These are phyloP conservation scores for Eupithecia exiguata DNA, from an alignment of 2,888 invertebrate species.

Conservation along the genomic window DNA sequence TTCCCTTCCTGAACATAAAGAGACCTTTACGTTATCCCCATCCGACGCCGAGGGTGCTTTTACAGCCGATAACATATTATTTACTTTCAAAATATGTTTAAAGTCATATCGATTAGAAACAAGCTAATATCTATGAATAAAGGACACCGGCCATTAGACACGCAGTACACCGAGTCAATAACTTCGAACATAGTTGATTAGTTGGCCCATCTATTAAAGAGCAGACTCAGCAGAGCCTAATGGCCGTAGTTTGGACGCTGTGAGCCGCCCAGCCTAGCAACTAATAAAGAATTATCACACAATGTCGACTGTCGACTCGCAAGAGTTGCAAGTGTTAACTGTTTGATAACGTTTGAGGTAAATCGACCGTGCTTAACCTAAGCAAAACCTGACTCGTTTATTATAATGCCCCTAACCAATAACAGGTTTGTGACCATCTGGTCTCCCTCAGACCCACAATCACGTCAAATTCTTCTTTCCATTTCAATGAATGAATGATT, in stretches of 20 bases:
- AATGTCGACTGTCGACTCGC: neutral
- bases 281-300: conserved; percentile 24
- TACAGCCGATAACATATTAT: neutral
- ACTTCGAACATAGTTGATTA: conserved; percentile 27
- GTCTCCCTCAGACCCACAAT: too few species aligned
- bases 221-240: conserved; percentile 32
- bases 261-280: conserved; percentile 23
- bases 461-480: too few species aligned
- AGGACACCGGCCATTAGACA: neutral
- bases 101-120: neutral
- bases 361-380: neutral
- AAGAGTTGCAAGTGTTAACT: neutral
- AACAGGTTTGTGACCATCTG: too few species aligned
- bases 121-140: neutral
- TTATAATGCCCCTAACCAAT: neutral
- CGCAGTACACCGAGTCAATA: conserved; percentile 23
- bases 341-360: neutral
- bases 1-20: neutral
- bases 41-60: neutral
- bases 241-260: conserved; percentile 36
- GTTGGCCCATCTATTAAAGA: conserved; percentile 27
- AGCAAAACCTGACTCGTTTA: neutral
- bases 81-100: neutral
- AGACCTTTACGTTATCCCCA: neutral
- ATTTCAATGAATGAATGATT: too few species aligned